Evolutionary conservation across 2,113 vertebrate genomes (phyloP), one percentile per base, ranked within the genome.

Genomic region (Malurus cyaneus): DNA sequence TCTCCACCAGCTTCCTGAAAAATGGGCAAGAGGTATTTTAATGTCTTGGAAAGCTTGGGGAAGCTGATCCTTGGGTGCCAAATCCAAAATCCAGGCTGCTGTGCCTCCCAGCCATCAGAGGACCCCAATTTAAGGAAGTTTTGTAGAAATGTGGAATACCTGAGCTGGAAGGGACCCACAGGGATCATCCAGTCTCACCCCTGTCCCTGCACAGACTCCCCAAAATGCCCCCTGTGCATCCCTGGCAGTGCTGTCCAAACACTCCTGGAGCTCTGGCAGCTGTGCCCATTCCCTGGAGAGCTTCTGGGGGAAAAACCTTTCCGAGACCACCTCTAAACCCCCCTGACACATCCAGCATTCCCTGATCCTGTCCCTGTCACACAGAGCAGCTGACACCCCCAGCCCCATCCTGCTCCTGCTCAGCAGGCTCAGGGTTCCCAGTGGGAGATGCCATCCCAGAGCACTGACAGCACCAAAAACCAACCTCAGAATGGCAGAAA

Each of bases 181-280:
- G 3, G 8, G 36, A 29, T n/a, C 24, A 60, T n/a, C 4, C 8
- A 60, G 4, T 14, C 1, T 60, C 52, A 8, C 28, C 2, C 26
- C 8, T 50, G 12, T 0, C 14, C 42, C 34, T 50, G 44, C 31
- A 11, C 36, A 39, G 59, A 19, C 31, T 2, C 31, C 21, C 42
- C 67, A 39, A 5, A 6, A 59, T 18, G 0, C 44, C 44, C 26
- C 50, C 24, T 86, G 46, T 0, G 4, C 54, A 60, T 25, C 36
- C 46, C 46, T 32, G 29, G 14, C 1, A 67, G 21, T 0, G 1
- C 0, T n/a, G 11, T 17, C 57, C 85, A 62, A 47, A 49, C 8
- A 0, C 19, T 31, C 41, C 65, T 31, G 52, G 36, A 52, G 36
- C 86, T 80, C 14, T 44, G 66, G 18, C 54, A 53, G 54, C 36